Evolutionary conservation across 2,113 vertebrate species (phyloP).

Genomic region (Callorhinus ursinus): DNA sequence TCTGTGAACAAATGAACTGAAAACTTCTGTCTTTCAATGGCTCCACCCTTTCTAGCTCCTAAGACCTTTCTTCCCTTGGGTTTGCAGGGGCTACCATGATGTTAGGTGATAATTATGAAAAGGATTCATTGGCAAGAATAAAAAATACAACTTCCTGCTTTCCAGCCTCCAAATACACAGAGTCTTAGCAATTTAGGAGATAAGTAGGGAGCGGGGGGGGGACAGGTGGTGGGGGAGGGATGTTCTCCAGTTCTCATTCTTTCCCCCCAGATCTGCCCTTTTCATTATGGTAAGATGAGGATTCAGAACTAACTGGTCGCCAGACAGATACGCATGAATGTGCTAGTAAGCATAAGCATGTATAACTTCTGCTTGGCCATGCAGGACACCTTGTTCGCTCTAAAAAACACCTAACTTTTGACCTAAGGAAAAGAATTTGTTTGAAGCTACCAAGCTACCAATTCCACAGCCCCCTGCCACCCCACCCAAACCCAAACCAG

Average conservation of each 20-base stretch:
- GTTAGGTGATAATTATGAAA: conserved; percentile 6
- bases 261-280: neutral
- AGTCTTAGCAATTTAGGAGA: neutral
- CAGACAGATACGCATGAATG: neutral
- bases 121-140: neutral
- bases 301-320: neutral
- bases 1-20: neutral
- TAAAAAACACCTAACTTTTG: neutral
- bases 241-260: neutral
- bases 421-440: neutral
- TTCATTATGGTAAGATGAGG: neutral
- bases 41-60: neutral
- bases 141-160: neutral
- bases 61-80: neutral
- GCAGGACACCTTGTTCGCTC: neutral
- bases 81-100: neutral
- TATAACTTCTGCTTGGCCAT: neutral
- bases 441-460: neutral
- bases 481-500: neutral
- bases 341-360: neutral
- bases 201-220: neutral
- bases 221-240: neutral
- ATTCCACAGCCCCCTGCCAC: neutral
- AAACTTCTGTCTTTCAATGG: neutral
- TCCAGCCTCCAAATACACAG: neutral